These are phyloP conservation scores for Leptonema lineaticorne DNA, from an alignment of 1,140 invertebrate species.

Conservation along the genomic window DNA sequence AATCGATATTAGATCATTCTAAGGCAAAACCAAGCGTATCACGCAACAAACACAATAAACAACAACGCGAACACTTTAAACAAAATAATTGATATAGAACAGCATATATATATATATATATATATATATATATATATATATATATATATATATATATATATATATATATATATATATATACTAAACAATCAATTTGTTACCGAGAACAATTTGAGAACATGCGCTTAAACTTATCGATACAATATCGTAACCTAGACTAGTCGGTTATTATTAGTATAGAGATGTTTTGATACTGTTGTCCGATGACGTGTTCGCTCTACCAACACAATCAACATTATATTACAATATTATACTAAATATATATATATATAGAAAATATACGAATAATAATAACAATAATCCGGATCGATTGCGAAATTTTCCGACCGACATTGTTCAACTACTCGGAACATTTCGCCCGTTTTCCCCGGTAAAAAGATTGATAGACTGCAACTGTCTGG, in stretches of 20 bases:
- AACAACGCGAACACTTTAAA: no score
- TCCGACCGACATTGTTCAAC: background rate
- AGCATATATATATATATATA: no score
- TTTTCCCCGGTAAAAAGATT: conserved; percentile 9
- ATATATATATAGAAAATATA: no score
- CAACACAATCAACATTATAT: conserved; percentile 6
- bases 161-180: no score
- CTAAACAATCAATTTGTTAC: no score
- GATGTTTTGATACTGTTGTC: conserved; percentile 31
- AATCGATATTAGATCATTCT: no score
- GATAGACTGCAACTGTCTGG: conserved; percentile 18
- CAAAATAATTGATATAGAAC: no score
- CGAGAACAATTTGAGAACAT: background rate
- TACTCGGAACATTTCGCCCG: background rate
- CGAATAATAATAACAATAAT: conserved; percentile 4
- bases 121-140: no score
- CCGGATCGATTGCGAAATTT: conserved; percentile 9
- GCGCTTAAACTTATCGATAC: background rate
- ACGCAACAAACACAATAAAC: no score
- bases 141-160: no score
- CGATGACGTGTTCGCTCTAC: conserved; percentile 28
- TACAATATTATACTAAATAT: no score
- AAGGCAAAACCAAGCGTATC: no score
- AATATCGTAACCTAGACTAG: background rate
- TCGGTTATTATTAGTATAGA: conserved; percentile 22